phyloP scores from a whole-genome alignment of 2,113 vertebrate species.

The Ochotona princeps region DNA sequence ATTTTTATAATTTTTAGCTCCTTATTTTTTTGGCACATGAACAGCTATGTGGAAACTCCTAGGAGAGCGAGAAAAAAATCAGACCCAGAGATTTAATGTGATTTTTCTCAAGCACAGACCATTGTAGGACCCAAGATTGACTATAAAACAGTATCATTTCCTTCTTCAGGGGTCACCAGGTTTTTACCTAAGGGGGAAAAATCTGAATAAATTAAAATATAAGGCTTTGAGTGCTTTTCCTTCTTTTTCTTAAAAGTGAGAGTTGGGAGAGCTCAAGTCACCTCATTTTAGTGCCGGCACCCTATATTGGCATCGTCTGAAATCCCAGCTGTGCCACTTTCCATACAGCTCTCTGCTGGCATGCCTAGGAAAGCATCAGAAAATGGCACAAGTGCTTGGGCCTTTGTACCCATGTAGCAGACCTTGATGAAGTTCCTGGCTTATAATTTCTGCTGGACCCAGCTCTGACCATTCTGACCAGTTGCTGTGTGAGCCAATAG shows the following conservation, averaged over 20 bases:
- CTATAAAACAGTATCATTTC: not conserved
- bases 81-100: not conserved
- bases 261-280: too few relatives aligned
- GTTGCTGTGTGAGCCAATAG: too few relatives aligned
- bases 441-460: too few relatives aligned
- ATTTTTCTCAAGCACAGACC: not conserved
- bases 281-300: too few relatives aligned
- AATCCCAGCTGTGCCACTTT: too few relatives aligned
- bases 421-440: too few relatives aligned
- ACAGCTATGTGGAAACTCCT: not conserved
- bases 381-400: too few relatives aligned
- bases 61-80: not conserved
- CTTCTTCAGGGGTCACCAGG: not conserved
- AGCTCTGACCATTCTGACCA: too few relatives aligned
- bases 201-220: not conserved
- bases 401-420: too few relatives aligned
- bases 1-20: slow-evolving; percentile 7
- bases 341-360: too few relatives aligned
- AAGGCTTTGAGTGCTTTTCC: not conserved
- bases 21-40: slow-evolving; percentile 11
- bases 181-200: not conserved
- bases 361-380: too few relatives aligned
- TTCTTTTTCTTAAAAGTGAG: not conserved
- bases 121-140: not conserved
- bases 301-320: too few relatives aligned